A percentile compares a stretch with the other conserved stretches of the same genome.
phyloP scores from a whole-genome alignment of 1,140 invertebrate genomes.

The Drosophila orosa region DNA sequence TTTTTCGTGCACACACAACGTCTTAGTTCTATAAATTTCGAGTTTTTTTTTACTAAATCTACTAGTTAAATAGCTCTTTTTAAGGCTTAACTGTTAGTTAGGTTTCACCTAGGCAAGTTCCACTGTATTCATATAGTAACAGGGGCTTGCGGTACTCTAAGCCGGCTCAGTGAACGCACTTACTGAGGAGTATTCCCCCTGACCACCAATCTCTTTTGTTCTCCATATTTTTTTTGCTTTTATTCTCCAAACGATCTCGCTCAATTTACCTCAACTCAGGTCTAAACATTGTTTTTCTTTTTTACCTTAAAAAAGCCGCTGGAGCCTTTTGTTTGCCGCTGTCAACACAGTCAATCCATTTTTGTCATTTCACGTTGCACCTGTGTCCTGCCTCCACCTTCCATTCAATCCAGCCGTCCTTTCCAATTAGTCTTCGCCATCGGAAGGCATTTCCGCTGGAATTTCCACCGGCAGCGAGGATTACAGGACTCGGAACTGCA shows the following conservation, averaged over 20 bases:
- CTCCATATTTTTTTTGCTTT: constrained; percentile 1
- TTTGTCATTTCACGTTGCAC: constrained; percentile 67
- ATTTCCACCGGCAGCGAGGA: constrained; percentile 27
- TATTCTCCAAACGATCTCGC: constrained; percentile 30
- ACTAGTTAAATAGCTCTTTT: too few relatives aligned
- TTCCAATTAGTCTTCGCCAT: constrained; percentile 63
- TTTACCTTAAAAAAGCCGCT: constrained; percentile 1
- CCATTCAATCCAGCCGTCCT: constrained; percentile 5
- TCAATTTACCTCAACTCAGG: constrained; percentile 45
- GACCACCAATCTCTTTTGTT: not conserved
- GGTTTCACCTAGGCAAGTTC: not conserved
- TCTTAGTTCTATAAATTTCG: too few relatives aligned
- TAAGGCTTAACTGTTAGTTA: not conserved
- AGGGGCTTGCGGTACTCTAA: constrained; percentile 64
- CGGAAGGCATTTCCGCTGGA: constrained; percentile 72
- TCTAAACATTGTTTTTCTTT: constrained; percentile 29
- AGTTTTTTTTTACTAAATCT: too few relatives aligned
- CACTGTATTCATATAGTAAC: constrained; percentile 22
- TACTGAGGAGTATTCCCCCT: not conserved
- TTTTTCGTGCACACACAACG: too few relatives aligned
- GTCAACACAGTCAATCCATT: constrained; percentile 49
- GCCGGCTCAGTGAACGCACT: constrained; percentile 56
- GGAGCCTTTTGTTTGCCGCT: constrained; percentile 7
- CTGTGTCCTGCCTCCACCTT: constrained; percentile 20
- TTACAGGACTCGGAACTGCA: constrained; percentile 19